Percentiles rank a stretch among this genome's conserved stretches.
Conservation (phyloP, 2,888 invertebrate species). For the Peribatodes rhomboidaria region DNA sequence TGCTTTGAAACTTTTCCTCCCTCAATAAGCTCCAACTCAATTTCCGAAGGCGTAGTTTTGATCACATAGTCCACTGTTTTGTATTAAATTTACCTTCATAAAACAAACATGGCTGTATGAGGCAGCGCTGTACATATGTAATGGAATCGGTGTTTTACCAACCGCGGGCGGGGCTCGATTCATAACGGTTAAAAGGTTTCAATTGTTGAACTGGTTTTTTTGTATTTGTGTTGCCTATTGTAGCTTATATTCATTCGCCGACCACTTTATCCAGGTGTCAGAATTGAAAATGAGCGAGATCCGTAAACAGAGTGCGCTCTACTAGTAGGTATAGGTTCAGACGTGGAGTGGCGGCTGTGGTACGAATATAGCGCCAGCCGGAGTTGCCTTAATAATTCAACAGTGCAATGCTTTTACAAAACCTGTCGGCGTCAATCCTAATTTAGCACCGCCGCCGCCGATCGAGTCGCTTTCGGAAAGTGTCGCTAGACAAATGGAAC, state of each 20-base stretch:
- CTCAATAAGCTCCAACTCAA: conserved; percentile 76
- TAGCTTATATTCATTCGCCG: conserved; percentile 71
- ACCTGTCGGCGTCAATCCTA: conserved; percentile 86
- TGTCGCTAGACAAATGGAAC: conserved; percentile 84
- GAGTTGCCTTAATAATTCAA: conserved; percentile 85
- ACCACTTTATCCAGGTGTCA: conserved; percentile 81
- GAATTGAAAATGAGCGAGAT: conserved; percentile 80
- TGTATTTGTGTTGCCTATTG: conserved; percentile 61
- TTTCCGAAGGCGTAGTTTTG: conserved; percentile 77
- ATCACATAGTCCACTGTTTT: conserved; percentile 65
- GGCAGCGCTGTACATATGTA: conserved; percentile 25
- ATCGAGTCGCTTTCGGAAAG: conserved; percentile 82
- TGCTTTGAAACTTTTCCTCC: conserved; percentile 81
- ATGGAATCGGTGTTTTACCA: conserved; percentile 44
- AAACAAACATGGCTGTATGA: conserved; percentile 32
- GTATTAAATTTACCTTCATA: conserved; percentile 35
- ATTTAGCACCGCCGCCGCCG: conserved; percentile 77
- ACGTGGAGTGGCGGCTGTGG: conserved; percentile 67
- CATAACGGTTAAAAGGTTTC: conserved; percentile 56
- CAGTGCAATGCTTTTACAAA: conserved; percentile 87
- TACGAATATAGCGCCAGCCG: conserved; percentile 81
- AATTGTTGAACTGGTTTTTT: conserved; percentile 57
- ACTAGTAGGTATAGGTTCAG: conserved; percentile 60
- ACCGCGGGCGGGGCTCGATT: conserved; percentile 45
- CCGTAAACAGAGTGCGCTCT: conserved; percentile 73